phyloP scores from a whole-genome alignment of 2,113 vertebrate genomes.

The Chrysemys picta region DNA sequence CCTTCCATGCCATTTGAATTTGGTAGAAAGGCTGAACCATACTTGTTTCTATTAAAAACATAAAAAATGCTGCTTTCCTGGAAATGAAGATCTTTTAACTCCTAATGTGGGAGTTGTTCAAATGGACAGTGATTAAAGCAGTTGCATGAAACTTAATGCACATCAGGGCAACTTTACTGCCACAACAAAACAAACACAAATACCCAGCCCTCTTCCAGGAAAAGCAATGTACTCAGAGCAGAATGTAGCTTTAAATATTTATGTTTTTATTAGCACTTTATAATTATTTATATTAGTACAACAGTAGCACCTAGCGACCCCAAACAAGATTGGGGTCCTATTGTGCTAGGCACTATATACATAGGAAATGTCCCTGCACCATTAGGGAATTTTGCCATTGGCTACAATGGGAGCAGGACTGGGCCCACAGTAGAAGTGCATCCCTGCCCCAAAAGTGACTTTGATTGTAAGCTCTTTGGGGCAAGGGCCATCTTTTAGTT shows the following conservation, averaged over 20 bases:
- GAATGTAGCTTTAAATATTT: conserved; percentile 35
- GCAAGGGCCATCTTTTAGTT: neutral
- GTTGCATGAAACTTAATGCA: conserved; percentile 1
- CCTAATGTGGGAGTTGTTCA: conserved; percentile 25
- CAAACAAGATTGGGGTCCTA: neutral
- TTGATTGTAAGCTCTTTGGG: neutral
- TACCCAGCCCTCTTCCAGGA: neutral
- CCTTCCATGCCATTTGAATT: conserved; percentile 83
- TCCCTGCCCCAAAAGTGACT: neutral
- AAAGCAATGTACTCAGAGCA: conserved; percentile 22
- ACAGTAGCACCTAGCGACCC: conserved; percentile 33
- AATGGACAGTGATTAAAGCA: conserved; percentile 30
- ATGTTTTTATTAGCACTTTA: conserved; percentile 10
- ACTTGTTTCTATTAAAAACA: conserved; percentile 71
- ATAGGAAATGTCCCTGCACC: neutral
- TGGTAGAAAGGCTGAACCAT: conserved; percentile 73
- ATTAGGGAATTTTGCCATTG: conserved; percentile 11
- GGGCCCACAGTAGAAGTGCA: neutral
- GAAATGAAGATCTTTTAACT: conserved; percentile 58
- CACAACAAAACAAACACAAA: conserved; percentile 1
- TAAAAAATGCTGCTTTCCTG: conserved; percentile 48
- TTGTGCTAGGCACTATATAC: neutral
- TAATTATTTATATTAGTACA: neutral
- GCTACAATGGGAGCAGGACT: neutral
- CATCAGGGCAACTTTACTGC: neutral